These are phyloP conservation scores for Cephus spinipes DNA, from an alignment of 2,888 invertebrate genomes.

Conservation along the genomic window DNA sequence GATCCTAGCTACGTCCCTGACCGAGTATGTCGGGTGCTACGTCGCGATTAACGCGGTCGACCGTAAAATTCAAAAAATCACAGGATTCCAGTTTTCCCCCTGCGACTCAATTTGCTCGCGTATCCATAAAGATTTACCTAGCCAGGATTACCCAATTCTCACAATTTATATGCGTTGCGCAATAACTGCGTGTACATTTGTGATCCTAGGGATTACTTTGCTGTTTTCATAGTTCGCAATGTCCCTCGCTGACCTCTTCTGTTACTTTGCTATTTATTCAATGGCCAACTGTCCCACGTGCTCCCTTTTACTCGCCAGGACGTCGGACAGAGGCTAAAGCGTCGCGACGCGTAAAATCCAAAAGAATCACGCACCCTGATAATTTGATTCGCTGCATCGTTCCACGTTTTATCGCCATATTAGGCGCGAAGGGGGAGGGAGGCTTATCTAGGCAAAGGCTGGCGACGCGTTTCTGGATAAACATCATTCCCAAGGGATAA, in stretches of 20 bases:
- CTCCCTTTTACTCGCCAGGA: background rate
- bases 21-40: background rate
- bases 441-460: slow-evolving; percentile 18
- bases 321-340: background rate
- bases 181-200: background rate
- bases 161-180: background rate
- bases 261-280: too few relatives aligned
- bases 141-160: background rate
- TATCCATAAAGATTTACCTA: background rate
- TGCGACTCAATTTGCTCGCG: background rate
- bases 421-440: slow-evolving; percentile 24
- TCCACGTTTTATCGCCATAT: slow-evolving; percentile 25
- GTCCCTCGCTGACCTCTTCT: background rate
- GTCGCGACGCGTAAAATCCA: background rate
- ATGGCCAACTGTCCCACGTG: background rate
- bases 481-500: slow-evolving; percentile 10
- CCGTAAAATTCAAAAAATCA: slow-evolving; percentile 2
- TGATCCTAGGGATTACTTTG: background rate
- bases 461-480: slow-evolving; percentile 18
- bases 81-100: background rate
- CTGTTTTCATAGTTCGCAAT: background rate
- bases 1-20: background rate
- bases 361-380: slow-evolving; percentile 11
- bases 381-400: slow-evolving; percentile 23
- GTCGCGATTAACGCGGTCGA: background rate